A percentile compares a stretch with the other conserved stretches of the same genome.
phyloP scores from a whole-genome alignment of 2,888 invertebrate species.

The Mylabris sibirica region DNA sequence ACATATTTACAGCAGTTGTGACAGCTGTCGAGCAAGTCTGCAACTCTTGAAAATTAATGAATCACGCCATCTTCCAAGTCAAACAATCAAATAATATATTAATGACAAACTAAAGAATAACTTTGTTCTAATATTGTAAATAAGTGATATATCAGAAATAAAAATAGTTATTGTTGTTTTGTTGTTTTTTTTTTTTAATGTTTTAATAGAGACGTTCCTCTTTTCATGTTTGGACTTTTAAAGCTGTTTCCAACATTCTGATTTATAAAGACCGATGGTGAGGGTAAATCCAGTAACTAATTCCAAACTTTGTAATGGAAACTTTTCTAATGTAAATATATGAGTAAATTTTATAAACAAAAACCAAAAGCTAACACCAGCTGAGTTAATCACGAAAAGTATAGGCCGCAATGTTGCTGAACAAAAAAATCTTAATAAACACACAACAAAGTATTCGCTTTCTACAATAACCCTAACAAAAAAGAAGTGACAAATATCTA shows the following conservation, averaged over 20 bases:
- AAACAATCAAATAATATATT: constrained; percentile 1
- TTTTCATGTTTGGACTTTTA: constrained; percentile 1
- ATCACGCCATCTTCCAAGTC: constrained; percentile 15
- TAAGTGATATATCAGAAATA: background rate
- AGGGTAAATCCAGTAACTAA: constrained; percentile 12
- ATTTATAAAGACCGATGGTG: constrained; percentile 1
- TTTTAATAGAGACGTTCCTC: background rate
- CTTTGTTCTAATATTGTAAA: background rate
- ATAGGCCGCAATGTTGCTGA: background rate
- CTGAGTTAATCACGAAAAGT: constrained; percentile 10
- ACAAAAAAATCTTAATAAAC: background rate
- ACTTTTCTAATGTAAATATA: constrained; percentile 14
- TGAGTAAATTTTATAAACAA: constrained; percentile 7
- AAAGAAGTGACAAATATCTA: background rate
- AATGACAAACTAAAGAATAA: background rate
- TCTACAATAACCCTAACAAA: background rate
- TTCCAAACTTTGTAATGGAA: constrained; percentile 12
- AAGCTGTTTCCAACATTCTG: constrained; percentile 6
- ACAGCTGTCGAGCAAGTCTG: constrained; percentile 31
- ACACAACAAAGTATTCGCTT: background rate
- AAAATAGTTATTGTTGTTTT: background rate
- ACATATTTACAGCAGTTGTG: constrained; percentile 31
- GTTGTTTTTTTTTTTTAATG: background rate
- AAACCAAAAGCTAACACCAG: constrained; percentile 1
- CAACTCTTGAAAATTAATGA: constrained; percentile 32